phyloP scores from a whole-genome alignment of 2,888 invertebrate genomes.

The Sarcophaga caerulescens region DNA sequence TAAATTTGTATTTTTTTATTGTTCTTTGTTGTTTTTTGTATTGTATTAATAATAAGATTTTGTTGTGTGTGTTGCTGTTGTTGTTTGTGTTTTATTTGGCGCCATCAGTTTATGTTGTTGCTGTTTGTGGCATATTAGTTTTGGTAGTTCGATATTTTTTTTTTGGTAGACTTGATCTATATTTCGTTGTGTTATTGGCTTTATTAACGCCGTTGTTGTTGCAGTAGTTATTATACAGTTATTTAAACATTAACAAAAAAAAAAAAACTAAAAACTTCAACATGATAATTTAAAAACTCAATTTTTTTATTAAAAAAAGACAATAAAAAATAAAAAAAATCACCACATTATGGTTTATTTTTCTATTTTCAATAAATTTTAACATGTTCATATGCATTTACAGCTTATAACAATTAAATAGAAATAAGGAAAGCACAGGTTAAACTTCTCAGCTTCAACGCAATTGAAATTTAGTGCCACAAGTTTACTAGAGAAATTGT shows the following conservation, averaged over 20 bases:
- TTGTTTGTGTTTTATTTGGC: constrained; percentile 52
- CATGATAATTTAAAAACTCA: constrained; percentile 53
- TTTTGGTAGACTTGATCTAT: constrained; percentile 54
- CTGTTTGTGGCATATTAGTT: neutral
- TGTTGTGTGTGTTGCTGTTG: constrained; percentile 35
- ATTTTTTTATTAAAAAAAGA: constrained; percentile 1
- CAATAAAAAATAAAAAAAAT: constrained; percentile 43
- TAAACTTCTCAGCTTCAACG: neutral
- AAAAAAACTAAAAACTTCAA: neutral
- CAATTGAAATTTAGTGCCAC: neutral
- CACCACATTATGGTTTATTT: constrained; percentile 18
- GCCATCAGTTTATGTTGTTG: constrained; percentile 47
- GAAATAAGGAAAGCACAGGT: neutral
- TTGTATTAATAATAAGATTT: constrained; percentile 33
- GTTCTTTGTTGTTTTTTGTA: constrained; percentile 7
- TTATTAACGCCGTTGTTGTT: constrained; percentile 9
- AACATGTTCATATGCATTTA: neutral
- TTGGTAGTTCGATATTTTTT: neutral
- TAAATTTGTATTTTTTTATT: constrained; percentile 1
- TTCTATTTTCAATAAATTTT: neutral
- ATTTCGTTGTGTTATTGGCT: constrained; percentile 15
- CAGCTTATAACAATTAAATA: neutral
- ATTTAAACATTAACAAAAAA: neutral
- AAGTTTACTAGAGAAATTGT: no score
- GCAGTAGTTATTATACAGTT: constrained; percentile 3